Evolutionary conservation across 2,797 vertebrate species (phyloP).

Genomic region (Falco columbarius): DNA sequence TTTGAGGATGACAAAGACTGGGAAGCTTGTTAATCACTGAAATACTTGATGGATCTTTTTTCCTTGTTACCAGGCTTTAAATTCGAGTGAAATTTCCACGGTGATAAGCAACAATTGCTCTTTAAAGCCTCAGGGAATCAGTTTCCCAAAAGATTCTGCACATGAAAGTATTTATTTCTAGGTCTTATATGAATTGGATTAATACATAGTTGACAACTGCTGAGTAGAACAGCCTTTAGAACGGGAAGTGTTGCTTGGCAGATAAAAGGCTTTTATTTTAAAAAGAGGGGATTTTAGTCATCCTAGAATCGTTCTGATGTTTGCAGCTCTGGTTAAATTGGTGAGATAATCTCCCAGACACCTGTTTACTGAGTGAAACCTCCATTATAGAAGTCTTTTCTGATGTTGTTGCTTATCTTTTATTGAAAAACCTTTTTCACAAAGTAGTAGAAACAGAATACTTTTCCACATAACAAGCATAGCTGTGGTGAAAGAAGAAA

Average conservation of each 20-base stretch:
- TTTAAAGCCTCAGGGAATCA: slow-evolving; percentile 43
- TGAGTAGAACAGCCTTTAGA: slow-evolving; percentile 2
- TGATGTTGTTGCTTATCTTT: slow-evolving; percentile 6
- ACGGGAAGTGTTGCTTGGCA: slow-evolving; percentile 37
- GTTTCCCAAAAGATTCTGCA: slow-evolving; percentile 45
- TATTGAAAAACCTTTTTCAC: slow-evolving; percentile 22
- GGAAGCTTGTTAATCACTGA: slow-evolving; percentile 19
- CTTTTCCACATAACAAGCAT: not conserved
- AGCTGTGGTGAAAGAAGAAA: not conserved
- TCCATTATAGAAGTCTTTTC: not conserved
- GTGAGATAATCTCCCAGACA: slow-evolving; percentile 41
- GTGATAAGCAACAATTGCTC: slow-evolving; percentile 46
- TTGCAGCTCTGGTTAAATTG: slow-evolving; percentile 61
- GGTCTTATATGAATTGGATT: slow-evolving; percentile 57
- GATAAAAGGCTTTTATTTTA: slow-evolving; percentile 36
- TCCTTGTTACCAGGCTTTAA: slow-evolving; percentile 32
- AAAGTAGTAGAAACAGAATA: not conserved
- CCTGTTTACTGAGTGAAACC: slow-evolving; percentile 32
- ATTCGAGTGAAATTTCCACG: slow-evolving; percentile 25
- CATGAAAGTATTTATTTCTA: slow-evolving; percentile 60
- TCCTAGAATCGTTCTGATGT: not conserved
- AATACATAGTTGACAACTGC: slow-evolving; percentile 38
- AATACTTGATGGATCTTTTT: not conserved
- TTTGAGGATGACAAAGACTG: slow-evolving; percentile 5
- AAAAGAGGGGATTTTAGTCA: not conserved